Evolutionary conservation across 2,888 invertebrate genomes (phyloP), one percentile per base, ranked within the genome.

Genomic region (Athalia rosae): DNA sequence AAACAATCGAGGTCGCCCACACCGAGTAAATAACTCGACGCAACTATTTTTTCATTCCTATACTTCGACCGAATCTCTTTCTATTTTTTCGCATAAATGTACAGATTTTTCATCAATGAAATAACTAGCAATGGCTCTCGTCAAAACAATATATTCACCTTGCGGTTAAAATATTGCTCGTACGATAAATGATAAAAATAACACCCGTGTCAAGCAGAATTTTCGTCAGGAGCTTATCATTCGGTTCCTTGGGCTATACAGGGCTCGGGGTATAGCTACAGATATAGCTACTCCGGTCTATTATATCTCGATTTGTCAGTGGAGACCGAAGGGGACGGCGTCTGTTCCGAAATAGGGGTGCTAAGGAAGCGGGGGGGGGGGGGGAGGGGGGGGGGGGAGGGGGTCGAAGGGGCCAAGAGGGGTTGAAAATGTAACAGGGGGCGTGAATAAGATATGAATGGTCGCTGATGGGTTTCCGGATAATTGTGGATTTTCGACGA

Each of bases 381-480:
- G 59, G 9, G 66, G 47, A 48, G 64, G 66, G 76, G n/a, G 76
- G 43, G 66, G 48, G 53, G 7, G 28, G 67, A 59, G 53, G 48
- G 47, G 79, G 73, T 45, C 7, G 56, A 63, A n/a, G 56, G 56
- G 43, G 63, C 43, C 13, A 50, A 15, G 62, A 67, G 64, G 48
- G 58, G n/a, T 53, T 58, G 43, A 71, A 76, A 64, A 67, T 50
- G 7, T 48, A 69, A 76, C 28, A 61, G 64, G 76, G 63, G 71
- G 73, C 77, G 74, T 66, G 77, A 77, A 67, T 64, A 62, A 74
- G 63, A 66, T 48, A 67, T 67, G 74, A 61, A 66, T 53, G 50
- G 64, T 50, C 59, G 74, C 74, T 74, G 74, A 74, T 74, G 74
- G 74, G 74, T 74, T 74, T 74, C 74, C 74, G 74, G 74, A 74